Evolutionary conservation across 2,888 invertebrate genomes (phyloP).

Genomic region (Cancer borealis): DNA sequence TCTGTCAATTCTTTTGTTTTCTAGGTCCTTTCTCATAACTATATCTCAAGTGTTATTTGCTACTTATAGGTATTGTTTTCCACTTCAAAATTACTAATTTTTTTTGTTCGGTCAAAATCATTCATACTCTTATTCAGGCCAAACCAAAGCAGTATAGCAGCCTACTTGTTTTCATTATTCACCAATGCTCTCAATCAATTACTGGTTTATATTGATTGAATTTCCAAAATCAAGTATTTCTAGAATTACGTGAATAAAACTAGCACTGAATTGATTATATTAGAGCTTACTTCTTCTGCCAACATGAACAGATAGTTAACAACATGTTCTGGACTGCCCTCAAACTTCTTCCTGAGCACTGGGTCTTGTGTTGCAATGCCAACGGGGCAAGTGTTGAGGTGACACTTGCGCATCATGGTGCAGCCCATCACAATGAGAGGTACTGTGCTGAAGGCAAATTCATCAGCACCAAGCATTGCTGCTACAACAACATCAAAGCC

Average conservation of each 20-base stretch:
- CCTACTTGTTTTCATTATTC: neutral
- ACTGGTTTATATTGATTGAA: neutral
- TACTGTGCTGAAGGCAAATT: slow-evolving; percentile 99
- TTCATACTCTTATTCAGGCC: too few relatives aligned
- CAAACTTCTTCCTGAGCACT: slow-evolving; percentile 94
- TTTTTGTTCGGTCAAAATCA: neutral
- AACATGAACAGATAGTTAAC: slow-evolving; percentile 98
- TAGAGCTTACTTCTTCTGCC: slow-evolving; percentile 91
- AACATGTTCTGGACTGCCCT: slow-evolving; percentile 98
- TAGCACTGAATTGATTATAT: neutral
- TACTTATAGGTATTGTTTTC: neutral
- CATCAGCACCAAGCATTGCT: slow-evolving; percentile 97
- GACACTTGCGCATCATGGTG: slow-evolving; percentile 99
- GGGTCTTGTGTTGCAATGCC: slow-evolving; percentile 99
- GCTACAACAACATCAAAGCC: slow-evolving; percentile 97
- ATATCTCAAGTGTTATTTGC: neutral
- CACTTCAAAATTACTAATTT: neutral
- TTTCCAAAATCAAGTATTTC: neutral
- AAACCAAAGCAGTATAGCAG: too few relatives aligned
- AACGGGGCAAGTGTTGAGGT: slow-evolving; percentile 99
- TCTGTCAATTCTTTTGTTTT: neutral
- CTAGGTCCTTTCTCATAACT: neutral
- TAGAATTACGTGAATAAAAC: too few relatives aligned
- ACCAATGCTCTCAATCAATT: neutral
- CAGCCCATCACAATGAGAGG: slow-evolving; percentile 98